Base-by-base conservation (phyloP, 2,113 vertebrate genomes). In the Tragelaphus strepsiceros region DNA sequence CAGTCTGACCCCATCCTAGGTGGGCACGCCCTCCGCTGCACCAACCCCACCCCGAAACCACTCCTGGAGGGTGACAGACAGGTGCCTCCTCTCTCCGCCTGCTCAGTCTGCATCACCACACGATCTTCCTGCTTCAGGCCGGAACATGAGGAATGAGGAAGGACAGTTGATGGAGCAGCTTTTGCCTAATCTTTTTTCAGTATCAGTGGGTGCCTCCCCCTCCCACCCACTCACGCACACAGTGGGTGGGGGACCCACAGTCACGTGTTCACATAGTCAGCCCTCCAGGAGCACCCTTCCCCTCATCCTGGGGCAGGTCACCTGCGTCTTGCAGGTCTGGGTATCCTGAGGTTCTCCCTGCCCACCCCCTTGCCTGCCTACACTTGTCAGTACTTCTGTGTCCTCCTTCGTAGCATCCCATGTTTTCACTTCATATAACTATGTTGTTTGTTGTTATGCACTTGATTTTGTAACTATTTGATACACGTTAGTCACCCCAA, bases 391-490 rank as follows among this genome's bases (percentile, higher is more conserved):
- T 71, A 7, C 7, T n/a, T 2, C 67, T 12, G 15, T 43, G 10
- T 8, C 1, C 10, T 46, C 51, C 22, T 16, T 24, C 7, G 0
- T 2, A 2, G 51, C 4, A 0, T 30, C 46, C 78, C 13, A 5
- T 22, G 4, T 28, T 13, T 16, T 54, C 2, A 10, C 6, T 19
- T 19, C 6, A 11, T 0, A 0, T 32, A 28, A 28, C 59, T 12
- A 1, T 1, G 1, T 35, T 6, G 2, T 35, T 10, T 43, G 43
- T 14, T 6, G 5, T 28, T 22, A 5, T 22, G 14, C 16, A 0
- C n/a, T 64, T 56, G 80, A 58, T 35, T 90, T 39, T 32, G 7
- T 62, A n/a, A 46, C 77, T 26, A 0, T 46, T 49, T n/a, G 67
- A 51, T 10, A 9, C 28, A 2, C 0, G 1, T 8, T 26, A 59